Base-by-base conservation (phyloP, 2,888 invertebrate species). In the Dione vanillae region DNA sequence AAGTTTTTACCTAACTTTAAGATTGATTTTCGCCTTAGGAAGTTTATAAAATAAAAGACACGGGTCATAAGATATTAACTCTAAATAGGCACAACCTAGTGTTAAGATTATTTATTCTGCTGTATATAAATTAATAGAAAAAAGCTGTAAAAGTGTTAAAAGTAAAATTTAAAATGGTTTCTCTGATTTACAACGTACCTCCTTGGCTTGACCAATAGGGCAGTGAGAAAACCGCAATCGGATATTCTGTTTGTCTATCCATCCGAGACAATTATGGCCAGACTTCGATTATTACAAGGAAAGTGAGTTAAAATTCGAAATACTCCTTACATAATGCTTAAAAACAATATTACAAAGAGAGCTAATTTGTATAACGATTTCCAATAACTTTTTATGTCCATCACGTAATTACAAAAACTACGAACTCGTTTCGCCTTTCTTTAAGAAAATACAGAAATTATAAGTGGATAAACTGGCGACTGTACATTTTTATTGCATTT, bases 181-280 rank as follows among this genome's bases (percentile, higher is more conserved):
- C 12, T 68, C 54, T 45, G 68, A 43, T 65, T 27, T 49, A 45
- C 19, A 62, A 62, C 49, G 14, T 68, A 65, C 10, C 49, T 70
- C 56, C 20, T 12, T 56, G 65, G 58, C 66, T 27, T 27, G 70
- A 67, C 69, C 75, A 76, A 78, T 74, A 74, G 71, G 70, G 69
- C 72, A 69, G 74, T 66, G 59, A 76, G 74, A 76, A 82, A 86
- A 87, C 89, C 88, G 80, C 89, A 88, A 84, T 84, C 80, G 77
- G 82, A 81, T 82, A 82, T 82, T 86, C 82, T 82, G 84, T 86
- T 85, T 86, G 86, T 83, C 76, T 81, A 85, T 78, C 84, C 82
- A 84, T 80, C 88, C 88, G 88, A 86, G 81, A 86, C 89, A 85
- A 88, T 86, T 85, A 85, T 79, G 74, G 77, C 77, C 76, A 74